Evolutionary conservation across 2,888 invertebrate genomes (phyloP), one percentile per base, ranked within the genome.

Genomic region (Cryptocephalus primarius): DNA sequence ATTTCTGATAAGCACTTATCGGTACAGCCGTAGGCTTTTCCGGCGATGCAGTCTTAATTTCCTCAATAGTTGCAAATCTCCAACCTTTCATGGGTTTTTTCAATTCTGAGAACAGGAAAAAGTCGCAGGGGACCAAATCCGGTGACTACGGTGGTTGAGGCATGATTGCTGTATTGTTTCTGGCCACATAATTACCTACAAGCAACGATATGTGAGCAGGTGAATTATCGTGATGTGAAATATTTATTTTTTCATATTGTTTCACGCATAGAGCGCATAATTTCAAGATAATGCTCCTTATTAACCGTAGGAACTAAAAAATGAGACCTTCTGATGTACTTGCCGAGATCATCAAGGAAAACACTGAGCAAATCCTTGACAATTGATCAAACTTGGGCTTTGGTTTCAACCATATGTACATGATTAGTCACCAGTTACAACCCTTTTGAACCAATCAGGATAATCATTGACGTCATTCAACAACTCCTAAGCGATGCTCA

Each of bases 391-490:
- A 53, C 49, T 41, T 53, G 52, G 12, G 47, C 44, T 38, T 53
- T 52, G 9, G 55, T 58, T 59, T 60, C 53, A 59, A 39, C 45
- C 55, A 51, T 55, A 57, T 14, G 59, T 48, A 55, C 60, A 61
- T 48, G 56, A 50, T 55, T 60, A 54, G 46, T 58, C 55, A 56
- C 53, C 54, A 51, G 55, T 59, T 58, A 60, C 56, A 46, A 56
- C 45, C 32, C 48, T 44, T 32, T 42, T n/a, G 10, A 32, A 8
- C 1, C 31, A n/a, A 10, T 42, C 42, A 33, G 11, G 9, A 42
- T 42, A 32, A 22, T 14, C 8, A 14, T 43, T 12, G 34, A 43
- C 33, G 8, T 43, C 38, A 36, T 11, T 43, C 32, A 43, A 13
- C 22, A 36, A 11, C 8, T 39, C 38, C n/a, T 42, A 9, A 8